Percentiles rank a stretch among this genome's conserved stretches.
Evolutionary conservation across 2,113 vertebrate species (phyloP).

Genomic region (Nematolebias whitei): DNA sequence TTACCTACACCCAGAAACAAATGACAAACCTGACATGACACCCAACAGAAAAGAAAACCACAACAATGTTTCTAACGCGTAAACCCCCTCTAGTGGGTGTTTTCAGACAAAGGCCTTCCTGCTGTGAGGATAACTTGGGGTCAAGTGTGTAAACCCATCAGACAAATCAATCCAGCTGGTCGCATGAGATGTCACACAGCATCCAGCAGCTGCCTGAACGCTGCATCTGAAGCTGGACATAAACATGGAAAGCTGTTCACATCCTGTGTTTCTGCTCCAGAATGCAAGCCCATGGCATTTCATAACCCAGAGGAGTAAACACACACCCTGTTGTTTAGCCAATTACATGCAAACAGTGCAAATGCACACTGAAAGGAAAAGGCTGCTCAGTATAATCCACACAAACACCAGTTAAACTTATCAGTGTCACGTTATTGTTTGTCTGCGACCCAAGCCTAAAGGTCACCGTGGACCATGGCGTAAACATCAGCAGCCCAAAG

Average conservation of each 20-base stretch:
- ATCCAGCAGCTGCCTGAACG: constrained; percentile 38
- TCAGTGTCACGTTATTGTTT: not conserved
- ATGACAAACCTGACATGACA: not conserved
- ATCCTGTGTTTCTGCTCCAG: constrained; percentile 38
- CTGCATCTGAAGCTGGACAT: constrained; percentile 15
- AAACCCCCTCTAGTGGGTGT: constrained; percentile 32
- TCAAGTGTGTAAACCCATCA: constrained; percentile 27
- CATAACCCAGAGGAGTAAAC: constrained; percentile 51
- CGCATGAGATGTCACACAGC: constrained; percentile 18
- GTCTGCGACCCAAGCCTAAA: not conserved
- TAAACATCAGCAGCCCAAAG: constrained; percentile 33
- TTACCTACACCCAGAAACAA: constrained; percentile 3
- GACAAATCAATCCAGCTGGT: constrained; percentile 14
- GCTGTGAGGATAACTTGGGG: constrained; percentile 28
- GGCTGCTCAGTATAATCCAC: constrained; percentile 9
- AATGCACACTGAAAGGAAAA: constrained; percentile 11
- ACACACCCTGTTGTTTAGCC: constrained; percentile 56
- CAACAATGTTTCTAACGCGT: constrained; percentile 39
- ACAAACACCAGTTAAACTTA: constrained; percentile 9
- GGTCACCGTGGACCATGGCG: constrained; percentile 17
- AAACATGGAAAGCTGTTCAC: constrained; percentile 49
- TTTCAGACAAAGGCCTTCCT: constrained; percentile 44
- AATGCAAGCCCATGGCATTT: constrained; percentile 29
- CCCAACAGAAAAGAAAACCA: constrained; percentile 10
- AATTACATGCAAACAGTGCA: constrained; percentile 20